Conservation (phyloP, 2,797 vertebrate species). For the Psittacula derbiana region DNA sequence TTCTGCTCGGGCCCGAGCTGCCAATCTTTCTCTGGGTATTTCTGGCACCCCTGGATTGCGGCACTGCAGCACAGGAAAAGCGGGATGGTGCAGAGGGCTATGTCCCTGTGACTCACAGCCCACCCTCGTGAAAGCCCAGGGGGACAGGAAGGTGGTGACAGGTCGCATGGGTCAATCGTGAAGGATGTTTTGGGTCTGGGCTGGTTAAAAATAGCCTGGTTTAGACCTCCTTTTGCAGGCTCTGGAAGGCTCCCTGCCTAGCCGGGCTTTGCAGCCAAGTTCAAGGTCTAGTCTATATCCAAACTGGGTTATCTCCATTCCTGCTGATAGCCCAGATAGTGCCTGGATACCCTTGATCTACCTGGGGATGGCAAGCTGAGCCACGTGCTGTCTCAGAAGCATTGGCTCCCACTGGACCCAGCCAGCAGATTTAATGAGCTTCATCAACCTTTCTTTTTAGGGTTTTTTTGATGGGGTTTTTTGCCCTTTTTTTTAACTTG, state of each 20-base stretch:
- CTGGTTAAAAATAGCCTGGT: slow-evolving; percentile 38
- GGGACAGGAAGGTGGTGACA: not conserved
- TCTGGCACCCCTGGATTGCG: not conserved
- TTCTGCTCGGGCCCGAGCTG: not conserved
- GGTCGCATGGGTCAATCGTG: rapidly evolving
- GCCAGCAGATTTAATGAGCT: slow-evolving; percentile 30
- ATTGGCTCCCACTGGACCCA: not conserved
- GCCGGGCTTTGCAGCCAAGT: slow-evolving; percentile 28
- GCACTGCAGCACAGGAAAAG: not conserved
- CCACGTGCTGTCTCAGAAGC: not conserved
- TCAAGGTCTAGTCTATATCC: slow-evolving; percentile 50
- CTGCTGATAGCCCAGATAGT: slow-evolving; percentile 54
- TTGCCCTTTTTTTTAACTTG: not conserved
- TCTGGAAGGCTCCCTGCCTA: not conserved
- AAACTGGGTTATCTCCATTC: slow-evolving; percentile 44
- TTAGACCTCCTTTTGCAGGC: slow-evolving; percentile 25
- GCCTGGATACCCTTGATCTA: slow-evolving; percentile 31
- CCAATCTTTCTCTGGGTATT: not conserved
- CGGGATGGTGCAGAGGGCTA: not conserved
- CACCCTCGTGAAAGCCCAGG: not conserved
- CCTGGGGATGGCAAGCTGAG: not conserved
- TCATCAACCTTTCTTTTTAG: rapidly evolving
- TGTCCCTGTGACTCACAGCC: not conserved
- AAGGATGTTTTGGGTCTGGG: not conserved
- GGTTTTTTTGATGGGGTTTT: not conserved